These are phyloP conservation scores for Fregetta grallaria DNA, from an alignment of 2,113 vertebrate species.

Conservation along the genomic window DNA sequence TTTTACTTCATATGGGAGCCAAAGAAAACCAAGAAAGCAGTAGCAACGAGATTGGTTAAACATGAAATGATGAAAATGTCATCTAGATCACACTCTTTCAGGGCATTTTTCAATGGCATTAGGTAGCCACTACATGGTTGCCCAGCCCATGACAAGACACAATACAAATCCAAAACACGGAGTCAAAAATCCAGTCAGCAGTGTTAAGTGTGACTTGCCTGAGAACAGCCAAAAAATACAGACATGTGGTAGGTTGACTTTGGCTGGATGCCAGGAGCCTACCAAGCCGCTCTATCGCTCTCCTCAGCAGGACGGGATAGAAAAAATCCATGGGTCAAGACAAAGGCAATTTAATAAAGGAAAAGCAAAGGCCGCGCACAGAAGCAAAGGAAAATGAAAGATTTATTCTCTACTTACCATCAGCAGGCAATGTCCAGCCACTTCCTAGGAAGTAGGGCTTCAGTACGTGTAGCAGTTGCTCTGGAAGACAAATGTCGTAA, in stretches of 20 bases:
- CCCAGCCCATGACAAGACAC: background rate
- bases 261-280: background rate
- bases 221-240: background rate
- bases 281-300: background rate
- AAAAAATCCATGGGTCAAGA: background rate
- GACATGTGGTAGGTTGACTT: background rate
- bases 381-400: background rate
- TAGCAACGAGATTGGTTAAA: background rate
- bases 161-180: background rate
- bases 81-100: background rate
- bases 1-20: background rate
- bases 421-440: background rate
- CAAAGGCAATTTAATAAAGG: background rate
- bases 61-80: background rate
- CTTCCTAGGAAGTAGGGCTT: background rate
- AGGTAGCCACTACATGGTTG: background rate
- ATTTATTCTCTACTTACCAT: background rate
- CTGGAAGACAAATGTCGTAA: background rate
- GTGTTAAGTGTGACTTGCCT: background rate
- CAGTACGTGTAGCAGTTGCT: background rate
- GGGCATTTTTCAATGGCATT: background rate
- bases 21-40: background rate
- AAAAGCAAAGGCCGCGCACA: accelerated
- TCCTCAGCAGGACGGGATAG: background rate
- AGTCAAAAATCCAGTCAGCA: background rate